Percentiles rank a stretch among this genome's conserved stretches.
Evolutionary conservation across 1,140 invertebrate genomes (phyloP).

Genomic region (Cydia pomonella): DNA sequence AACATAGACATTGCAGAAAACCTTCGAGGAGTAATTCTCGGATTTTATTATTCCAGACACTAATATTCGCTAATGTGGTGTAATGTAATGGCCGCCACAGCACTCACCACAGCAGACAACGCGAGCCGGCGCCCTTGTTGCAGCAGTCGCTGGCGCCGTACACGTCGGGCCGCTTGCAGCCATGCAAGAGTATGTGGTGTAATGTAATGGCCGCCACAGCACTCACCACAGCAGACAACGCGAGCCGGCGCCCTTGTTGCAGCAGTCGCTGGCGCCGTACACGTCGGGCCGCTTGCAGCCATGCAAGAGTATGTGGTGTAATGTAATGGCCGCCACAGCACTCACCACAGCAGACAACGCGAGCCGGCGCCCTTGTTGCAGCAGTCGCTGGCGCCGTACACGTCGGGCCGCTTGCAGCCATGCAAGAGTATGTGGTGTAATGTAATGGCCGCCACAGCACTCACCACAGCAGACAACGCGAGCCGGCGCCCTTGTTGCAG

Average conservation of each 20-base stretch:
- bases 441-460: too few species aligned
- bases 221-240: slow-evolving; percentile 89
- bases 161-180: slow-evolving; percentile 91
- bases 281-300: slow-evolving; percentile 90
- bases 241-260: slow-evolving; percentile 91
- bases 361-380: slow-evolving; percentile 92
- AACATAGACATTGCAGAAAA: too few species aligned
- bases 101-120: slow-evolving; percentile 88
- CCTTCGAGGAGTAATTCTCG: too few species aligned
- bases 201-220: too few species aligned
- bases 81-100: too few species aligned
- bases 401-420: slow-evolving; percentile 90
- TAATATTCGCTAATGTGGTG: too few species aligned
- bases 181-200: too few species aligned
- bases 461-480: slow-evolving; percentile 90
- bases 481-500: slow-evolving; percentile 91
- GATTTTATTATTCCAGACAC: too few species aligned
- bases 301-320: too few species aligned
- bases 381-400: slow-evolving; percentile 89
- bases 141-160: slow-evolving; percentile 91
- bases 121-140: slow-evolving; percentile 90
- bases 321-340: too few species aligned
- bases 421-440: too few species aligned
- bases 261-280: slow-evolving; percentile 90
- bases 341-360: slow-evolving; percentile 89